phyloP scores from a whole-genome alignment of 2,888 invertebrate genomes.

The Atethmia centrago region DNA sequence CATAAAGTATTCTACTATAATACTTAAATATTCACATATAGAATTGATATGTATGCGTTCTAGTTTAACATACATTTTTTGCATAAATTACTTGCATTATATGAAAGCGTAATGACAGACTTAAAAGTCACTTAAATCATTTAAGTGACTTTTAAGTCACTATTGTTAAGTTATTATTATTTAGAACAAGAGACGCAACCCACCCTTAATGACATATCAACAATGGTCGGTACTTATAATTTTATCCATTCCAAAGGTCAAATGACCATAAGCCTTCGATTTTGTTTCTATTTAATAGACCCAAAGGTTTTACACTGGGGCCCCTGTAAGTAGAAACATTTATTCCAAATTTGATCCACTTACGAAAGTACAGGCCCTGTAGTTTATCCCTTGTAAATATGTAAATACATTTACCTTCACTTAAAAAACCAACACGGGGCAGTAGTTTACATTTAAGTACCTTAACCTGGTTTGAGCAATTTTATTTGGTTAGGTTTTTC shows the following conservation, averaged over 20 bases:
- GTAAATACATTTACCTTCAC: constrained; percentile 57
- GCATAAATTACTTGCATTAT: too few relatives aligned
- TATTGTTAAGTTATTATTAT: too few relatives aligned
- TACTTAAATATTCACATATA: too few relatives aligned
- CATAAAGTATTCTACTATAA: too few relatives aligned
- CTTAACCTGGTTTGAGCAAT: constrained; percentile 36
- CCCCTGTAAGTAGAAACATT: constrained; percentile 60
- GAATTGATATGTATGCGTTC: too few relatives aligned
- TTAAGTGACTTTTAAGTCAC: too few relatives aligned
- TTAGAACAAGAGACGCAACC: background rate
- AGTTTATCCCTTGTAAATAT: constrained; percentile 70
- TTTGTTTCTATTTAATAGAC: constrained; percentile 50
- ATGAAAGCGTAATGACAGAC: too few relatives aligned
- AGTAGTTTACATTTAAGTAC: constrained; percentile 43
- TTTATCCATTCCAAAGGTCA: constrained; percentile 34
- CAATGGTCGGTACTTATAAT: constrained; percentile 26
- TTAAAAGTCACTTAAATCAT: too few relatives aligned
- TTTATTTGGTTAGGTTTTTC: constrained; percentile 13
- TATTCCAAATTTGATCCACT: constrained; percentile 69
- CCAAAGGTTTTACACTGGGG: constrained; percentile 57
- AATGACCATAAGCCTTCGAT: constrained; percentile 54
- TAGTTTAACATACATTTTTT: too few relatives aligned
- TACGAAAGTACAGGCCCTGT: constrained; percentile 62
- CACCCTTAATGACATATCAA: constrained; percentile 7
- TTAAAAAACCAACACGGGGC: constrained; percentile 48